Evolutionary conservation across 1,140 invertebrate genomes (phyloP).

Genomic region (Eubasilissa regina): DNA sequence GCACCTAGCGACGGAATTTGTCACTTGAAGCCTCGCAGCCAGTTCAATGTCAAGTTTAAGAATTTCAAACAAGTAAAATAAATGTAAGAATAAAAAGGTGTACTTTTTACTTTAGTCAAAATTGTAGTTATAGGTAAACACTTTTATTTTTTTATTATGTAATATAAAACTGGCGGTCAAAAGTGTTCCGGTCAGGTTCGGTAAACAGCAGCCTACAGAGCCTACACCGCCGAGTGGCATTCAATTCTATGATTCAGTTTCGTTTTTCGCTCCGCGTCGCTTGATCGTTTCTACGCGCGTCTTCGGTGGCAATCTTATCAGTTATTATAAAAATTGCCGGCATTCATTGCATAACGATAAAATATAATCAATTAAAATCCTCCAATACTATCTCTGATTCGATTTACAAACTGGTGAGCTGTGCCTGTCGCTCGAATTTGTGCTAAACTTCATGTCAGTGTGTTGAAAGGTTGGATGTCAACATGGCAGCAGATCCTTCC

Average conservation of each 20-base stretch:
- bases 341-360: slow-evolving; percentile 21
- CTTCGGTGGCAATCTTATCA: slow-evolving; percentile 34
- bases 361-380: slow-evolving; percentile 18
- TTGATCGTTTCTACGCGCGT: not conserved
- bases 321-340: slow-evolving; percentile 31
- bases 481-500: slow-evolving; percentile 68
- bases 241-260: slow-evolving; percentile 3
- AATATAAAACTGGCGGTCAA: too few species aligned
- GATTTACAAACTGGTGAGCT: slow-evolving; percentile 6
- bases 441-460: slow-evolving; percentile 36
- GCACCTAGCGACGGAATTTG: too few species aligned
- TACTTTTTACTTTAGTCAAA: too few species aligned
- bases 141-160: too few species aligned
- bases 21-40: too few species aligned
- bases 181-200: too few species aligned
- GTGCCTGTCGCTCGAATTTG: not conserved
- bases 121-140: too few species aligned
- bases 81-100: too few species aligned
- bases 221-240: too few species aligned
- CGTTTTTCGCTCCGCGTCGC: not conserved
- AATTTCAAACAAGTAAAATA: too few species aligned
- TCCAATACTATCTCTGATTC: not conserved
- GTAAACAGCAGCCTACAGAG: too few species aligned
- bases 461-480: slow-evolving; percentile 34
- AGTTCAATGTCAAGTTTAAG: too few species aligned